A percentile compares a stretch with the other conserved stretches of the same genome.
These are phyloP conservation scores for Borostomias antarcticus DNA, from an alignment of 2,797 vertebrate genomes.

Conservation along the genomic window DNA sequence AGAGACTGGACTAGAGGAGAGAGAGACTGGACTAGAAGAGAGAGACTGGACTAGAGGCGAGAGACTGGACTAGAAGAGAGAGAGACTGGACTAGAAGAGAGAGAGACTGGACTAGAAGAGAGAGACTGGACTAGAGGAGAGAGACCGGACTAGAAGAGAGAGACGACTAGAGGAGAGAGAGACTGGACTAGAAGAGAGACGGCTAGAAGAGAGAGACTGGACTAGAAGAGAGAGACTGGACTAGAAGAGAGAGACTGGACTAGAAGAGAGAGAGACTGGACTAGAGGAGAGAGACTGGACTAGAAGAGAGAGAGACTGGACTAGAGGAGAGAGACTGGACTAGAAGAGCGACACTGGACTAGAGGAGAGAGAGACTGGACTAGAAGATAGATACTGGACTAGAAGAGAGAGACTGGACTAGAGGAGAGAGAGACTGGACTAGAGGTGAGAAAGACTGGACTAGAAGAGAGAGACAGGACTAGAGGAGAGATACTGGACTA, in stretches of 20 bases:
- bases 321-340: background rate
- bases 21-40: background rate
- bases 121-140: conserved; percentile 61
- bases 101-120: conserved; percentile 61
- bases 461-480: conserved; percentile 42
- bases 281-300: conserved; percentile 67
- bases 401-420: conserved; percentile 50
- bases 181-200: too few relatives aligned
- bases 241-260: conserved; percentile 51
- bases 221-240: conserved; percentile 24
- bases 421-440: conserved; percentile 60
- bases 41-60: background rate
- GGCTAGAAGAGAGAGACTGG: background rate
- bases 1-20: background rate
- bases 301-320: conserved; percentile 38
- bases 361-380: background rate
- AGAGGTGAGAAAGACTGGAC: conserved; percentile 55
- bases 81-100: conserved; percentile 57
- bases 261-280: conserved; percentile 57
- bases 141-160: conserved; percentile 13
- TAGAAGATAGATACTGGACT: conserved; percentile 24
- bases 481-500: background rate
- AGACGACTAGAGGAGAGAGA: background rate
- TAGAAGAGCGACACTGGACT: background rate
- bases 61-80: conserved; percentile 51